phyloP scores from a whole-genome alignment of 2,888 invertebrate genomes.

The Tinea semifulvella region DNA sequence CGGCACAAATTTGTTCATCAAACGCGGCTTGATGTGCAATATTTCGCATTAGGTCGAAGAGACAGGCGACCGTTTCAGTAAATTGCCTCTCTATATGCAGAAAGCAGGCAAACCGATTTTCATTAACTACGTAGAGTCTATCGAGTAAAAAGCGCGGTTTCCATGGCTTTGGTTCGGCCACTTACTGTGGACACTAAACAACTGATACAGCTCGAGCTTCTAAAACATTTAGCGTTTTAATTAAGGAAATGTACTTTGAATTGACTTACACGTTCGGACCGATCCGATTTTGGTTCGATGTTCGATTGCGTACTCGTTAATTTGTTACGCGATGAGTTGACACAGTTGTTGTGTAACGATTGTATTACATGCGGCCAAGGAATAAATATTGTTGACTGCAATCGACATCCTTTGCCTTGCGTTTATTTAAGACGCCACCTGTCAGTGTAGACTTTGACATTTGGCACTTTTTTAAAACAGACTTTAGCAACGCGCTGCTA shows the following conservation, averaged over 20 bases:
- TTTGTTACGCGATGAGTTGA: too few relatives aligned
- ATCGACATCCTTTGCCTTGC: too few relatives aligned
- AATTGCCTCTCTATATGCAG: conserved; percentile 58
- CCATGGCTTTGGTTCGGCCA: conserved; percentile 5
- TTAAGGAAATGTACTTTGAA: conserved; percentile 41
- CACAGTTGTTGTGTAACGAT: too few relatives aligned
- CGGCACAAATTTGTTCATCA: conserved; percentile 27
- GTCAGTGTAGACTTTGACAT: too few relatives aligned
- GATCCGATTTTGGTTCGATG: too few relatives aligned
- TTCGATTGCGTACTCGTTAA: too few relatives aligned
- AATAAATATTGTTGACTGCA: too few relatives aligned
- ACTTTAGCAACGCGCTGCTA: too few relatives aligned
- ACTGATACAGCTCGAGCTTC: conserved; percentile 17
- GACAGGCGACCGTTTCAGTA: conserved; percentile 43
- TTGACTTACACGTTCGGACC: too few relatives aligned
- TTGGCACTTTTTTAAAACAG: too few relatives aligned
- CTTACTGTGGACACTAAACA: conserved; percentile 7
- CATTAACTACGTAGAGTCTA: conserved; percentile 43
- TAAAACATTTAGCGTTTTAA: conserved; percentile 41
- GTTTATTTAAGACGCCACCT: too few relatives aligned
- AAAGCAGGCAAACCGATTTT: conserved; percentile 51
- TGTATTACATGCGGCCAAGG: too few relatives aligned
- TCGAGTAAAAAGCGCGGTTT: conserved; percentile 28
- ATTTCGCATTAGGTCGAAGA: conserved; percentile 44
- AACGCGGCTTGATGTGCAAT: conserved; percentile 27